Base-by-base conservation (phyloP, 2,888 invertebrate species). In the Adineta ricciae region DNA sequence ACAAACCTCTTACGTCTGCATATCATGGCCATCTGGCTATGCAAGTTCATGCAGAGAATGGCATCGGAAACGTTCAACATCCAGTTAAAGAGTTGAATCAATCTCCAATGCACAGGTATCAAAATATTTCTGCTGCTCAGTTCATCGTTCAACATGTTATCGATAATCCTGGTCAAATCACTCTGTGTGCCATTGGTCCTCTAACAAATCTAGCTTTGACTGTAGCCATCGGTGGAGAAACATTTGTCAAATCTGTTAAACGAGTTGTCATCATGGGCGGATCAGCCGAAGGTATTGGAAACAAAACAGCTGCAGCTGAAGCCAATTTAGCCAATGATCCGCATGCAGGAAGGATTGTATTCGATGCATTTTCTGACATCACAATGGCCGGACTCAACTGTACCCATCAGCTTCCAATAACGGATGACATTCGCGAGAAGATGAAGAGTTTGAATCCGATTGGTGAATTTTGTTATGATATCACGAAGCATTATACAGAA, bases 201-300 rank as follows among this genome's bases (percentile, higher is more conserved):
- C 36, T 73, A 73, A 73, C 72, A 73, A 73, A 73, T 73, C 32
- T 73, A 36, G 72, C 72, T 36, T 73, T 73, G 36, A 36, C 72
- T 73, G 72, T 73, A 7, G 5, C 72, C 32, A 73, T 73, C 3
- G 72, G 72, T 36, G 72, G 72, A 73, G 36, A 73, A 19, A 36
- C 8, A 73, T 73, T 73, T 73, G 36, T 73, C 36, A 73, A 73
- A 73, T 73, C 72, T 16, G 72, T 73, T 32, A 73, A 21, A 36
- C 32, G 36, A 73, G 36, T 73, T n/a, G 72, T 73, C 19, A 73
- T 73, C 36, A 73, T 73, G 72, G 72, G 72, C 21, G 72, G 72
- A 3, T 73, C 72, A 4, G 9, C 36, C 1, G 72, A 36, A 36
- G 72, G 72, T 3, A 14, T 73, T 1, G 72, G 72, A n/a, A 73